Evolutionary conservation across 1,140 invertebrate genomes (phyloP), one percentile per base, ranked within the genome.

Genomic region (Megalopta genalis): DNA sequence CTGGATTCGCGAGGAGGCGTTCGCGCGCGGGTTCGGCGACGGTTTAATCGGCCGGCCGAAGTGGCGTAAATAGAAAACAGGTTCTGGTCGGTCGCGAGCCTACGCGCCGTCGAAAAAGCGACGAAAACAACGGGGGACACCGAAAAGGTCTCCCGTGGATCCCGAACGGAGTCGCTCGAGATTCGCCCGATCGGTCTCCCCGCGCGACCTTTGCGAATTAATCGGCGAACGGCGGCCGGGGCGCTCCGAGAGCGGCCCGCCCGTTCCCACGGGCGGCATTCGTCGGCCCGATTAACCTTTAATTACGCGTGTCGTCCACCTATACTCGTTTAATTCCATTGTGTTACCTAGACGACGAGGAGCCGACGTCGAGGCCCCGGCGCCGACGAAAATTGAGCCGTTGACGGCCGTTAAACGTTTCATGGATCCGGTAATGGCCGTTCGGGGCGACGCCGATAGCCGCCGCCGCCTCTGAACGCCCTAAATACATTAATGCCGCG

Each of bases 201-300:
- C 1, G 32, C 32, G 4, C 42, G 42, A 46, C 14, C 42, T 46
- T 46, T 46, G 42, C 42, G 42, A 46, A 46, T 46, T 12, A 12
- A 46, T 46, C 14, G 10, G 42, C 9, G 42, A 1, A 10, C n/a
- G 42, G 2, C 42, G 42, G 3, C 0, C 42, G 42, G 10, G 4
- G 32, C n/a, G 52, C 7, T 12, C 21, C n/a, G 37, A 54, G 37
- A 16, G 14, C 7, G 10, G 4, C 9, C 12, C 10, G 1, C 5
- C 57, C 3, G 18, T 77, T 70, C 66, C 42, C 74, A 77, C 39
- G 12, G 57, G 27, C 42, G 23, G 71, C 70, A 71, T 71, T 63
- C 42, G 68, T 63, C 75, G 64, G n/a, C 49, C 27, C 60, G 49
- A 64, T 78, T 72, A 71, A 78, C 46, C 73, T 76, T 65, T 63